Conservation (phyloP, 2,113 vertebrate species). For the Oreocharis arfaki region DNA sequence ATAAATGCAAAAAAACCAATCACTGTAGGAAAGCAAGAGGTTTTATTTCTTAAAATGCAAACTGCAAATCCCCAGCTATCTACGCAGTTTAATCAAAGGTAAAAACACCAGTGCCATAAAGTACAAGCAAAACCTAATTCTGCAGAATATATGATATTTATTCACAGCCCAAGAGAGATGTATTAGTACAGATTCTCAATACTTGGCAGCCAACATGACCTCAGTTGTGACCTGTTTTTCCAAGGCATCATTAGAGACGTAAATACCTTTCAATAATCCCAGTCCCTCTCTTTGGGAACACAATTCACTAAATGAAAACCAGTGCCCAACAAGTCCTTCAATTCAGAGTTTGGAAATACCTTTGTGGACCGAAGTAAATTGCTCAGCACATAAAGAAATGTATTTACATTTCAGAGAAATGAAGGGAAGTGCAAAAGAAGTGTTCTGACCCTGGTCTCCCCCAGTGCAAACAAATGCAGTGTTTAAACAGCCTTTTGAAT, state of each 20-base stretch:
- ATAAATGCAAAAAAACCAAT: background rate
- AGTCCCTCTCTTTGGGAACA: background rate
- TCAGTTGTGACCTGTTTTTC: background rate
- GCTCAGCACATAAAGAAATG: background rate
- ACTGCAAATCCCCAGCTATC: background rate
- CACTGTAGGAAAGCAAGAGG: background rate
- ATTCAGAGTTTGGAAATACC: background rate
- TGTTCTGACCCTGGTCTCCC: background rate
- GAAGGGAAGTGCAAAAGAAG: background rate
- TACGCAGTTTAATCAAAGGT: background rate
- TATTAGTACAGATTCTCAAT: background rate
- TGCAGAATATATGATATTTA: background rate
- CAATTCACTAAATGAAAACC: background rate
- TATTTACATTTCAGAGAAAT: background rate
- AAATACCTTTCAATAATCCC: background rate
- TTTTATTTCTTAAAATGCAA: background rate
- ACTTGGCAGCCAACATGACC: background rate
- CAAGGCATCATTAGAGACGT: background rate
- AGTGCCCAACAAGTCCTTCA: background rate
- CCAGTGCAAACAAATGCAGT: background rate
- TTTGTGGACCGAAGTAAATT: background rate
- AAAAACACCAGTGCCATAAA: background rate
- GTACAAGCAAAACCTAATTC: background rate
- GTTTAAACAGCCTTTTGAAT: background rate
- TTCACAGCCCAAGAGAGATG: background rate